Conservation (phyloP, 2,113 vertebrate genomes). For the Paraplagusia blochii region DNA sequence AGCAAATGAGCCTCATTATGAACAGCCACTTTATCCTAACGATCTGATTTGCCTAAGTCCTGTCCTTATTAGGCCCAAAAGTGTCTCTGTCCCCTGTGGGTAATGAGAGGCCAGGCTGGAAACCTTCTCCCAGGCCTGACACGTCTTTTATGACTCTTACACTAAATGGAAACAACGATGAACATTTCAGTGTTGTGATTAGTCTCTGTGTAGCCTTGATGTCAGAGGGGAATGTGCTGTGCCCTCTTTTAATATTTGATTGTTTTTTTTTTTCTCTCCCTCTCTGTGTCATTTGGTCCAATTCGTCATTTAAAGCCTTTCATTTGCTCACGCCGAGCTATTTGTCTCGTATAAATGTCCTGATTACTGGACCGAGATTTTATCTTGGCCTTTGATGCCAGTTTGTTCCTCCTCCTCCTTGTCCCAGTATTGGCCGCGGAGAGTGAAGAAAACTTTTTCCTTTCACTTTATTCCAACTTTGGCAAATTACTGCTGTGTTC, state of each 20-base stretch:
- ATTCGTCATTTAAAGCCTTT: slow-evolving; percentile 77
- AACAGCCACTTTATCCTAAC: slow-evolving; percentile 71
- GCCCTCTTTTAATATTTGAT: slow-evolving; percentile 83
- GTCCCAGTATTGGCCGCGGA: slow-evolving; percentile 57
- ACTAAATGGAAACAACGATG: slow-evolving; percentile 81
- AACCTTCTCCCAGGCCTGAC: slow-evolving; percentile 65
- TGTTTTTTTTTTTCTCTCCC: slow-evolving; percentile 70
- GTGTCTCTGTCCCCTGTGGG: slow-evolving; percentile 59
- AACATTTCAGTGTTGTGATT: slow-evolving; percentile 69
- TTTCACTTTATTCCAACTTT: slow-evolving; percentile 47
- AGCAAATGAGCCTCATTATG: slow-evolving; percentile 73
- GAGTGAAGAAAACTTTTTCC: slow-evolving; percentile 57
- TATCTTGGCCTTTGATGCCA: slow-evolving; percentile 69
- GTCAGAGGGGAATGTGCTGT: slow-evolving; percentile 66
- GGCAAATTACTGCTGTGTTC: slow-evolving; percentile 30
- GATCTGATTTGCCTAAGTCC: slow-evolving; percentile 72
- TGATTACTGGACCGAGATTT: slow-evolving; percentile 69
- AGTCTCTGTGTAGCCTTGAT: slow-evolving; percentile 73
- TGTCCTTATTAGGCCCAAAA: slow-evolving; percentile 70
- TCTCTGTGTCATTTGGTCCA: slow-evolving; percentile 75
- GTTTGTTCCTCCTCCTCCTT: slow-evolving; percentile 56
- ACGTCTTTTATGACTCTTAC: slow-evolving; percentile 79
- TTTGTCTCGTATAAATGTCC: slow-evolving; percentile 68
- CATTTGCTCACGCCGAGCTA: slow-evolving; percentile 70
- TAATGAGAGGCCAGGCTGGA: slow-evolving; percentile 72